phyloP scores from a whole-genome alignment of 2,888 invertebrate genomes.

The Melitaea athalia region DNA sequence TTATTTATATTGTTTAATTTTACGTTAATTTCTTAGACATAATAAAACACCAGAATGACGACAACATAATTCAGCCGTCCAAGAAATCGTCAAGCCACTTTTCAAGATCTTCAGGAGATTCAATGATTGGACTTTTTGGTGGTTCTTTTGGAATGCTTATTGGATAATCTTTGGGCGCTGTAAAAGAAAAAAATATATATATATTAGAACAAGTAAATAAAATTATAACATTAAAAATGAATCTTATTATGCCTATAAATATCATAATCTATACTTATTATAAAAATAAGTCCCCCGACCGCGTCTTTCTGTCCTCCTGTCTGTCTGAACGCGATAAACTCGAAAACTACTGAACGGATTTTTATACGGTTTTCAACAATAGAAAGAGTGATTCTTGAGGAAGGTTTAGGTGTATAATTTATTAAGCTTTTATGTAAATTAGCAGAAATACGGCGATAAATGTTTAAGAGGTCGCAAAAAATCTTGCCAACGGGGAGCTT shows the following conservation, averaged over 20 bases:
- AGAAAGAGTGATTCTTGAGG: no score
- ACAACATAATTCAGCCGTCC: slow-evolving; percentile 52
- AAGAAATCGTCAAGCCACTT: slow-evolving; percentile 79
- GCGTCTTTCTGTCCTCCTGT: no score
- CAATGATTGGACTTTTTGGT: slow-evolving; percentile 56
- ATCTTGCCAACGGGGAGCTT: no score
- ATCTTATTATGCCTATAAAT: not conserved
- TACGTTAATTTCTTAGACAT: not conserved
- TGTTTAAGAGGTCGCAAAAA: no score
- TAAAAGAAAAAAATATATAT: not conserved
- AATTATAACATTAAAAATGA: not conserved
- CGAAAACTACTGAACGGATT: no score
- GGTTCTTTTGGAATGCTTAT: slow-evolving; percentile 23
- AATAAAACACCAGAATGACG: not conserved
- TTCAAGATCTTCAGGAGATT: slow-evolving; percentile 76
- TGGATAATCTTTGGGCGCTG: slow-evolving; percentile 24
- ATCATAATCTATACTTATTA: no score
- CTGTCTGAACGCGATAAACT: no score
- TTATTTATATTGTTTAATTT: not conserved
- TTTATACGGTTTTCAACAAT: no score
- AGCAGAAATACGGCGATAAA: no score
- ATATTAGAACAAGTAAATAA: not conserved
- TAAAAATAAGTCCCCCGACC: no score
- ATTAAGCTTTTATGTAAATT: no score
- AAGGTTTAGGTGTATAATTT: no score